These are phyloP conservation scores for Aselliscus stoliczkanus DNA, from an alignment of 2,797 vertebrate genomes.

Conservation along the genomic window DNA sequence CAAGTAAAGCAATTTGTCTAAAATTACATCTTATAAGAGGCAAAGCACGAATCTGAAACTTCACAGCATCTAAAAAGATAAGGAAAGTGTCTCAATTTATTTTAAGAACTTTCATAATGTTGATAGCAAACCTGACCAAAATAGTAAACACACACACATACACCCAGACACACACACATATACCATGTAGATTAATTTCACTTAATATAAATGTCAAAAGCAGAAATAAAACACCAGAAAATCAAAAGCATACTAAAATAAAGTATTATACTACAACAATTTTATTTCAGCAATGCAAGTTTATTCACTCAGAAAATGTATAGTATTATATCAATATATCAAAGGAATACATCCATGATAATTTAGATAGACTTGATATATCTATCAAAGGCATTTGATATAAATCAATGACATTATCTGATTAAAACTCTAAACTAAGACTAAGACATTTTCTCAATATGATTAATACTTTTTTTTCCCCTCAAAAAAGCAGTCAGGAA, in stretches of 20 bases:
- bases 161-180: neutral
- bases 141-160: constrained; percentile 21
- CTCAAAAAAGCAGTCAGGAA: neutral
- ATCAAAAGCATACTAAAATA: neutral
- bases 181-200: neutral
- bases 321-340: neutral
- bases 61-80: constrained; percentile 38
- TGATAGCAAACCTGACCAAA: constrained; percentile 33
- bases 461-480: neutral
- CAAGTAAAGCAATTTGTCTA: neutral
- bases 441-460: constrained; percentile 18
- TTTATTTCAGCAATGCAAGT: neutral
- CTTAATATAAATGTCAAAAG: neutral
- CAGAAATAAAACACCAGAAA: neutral
- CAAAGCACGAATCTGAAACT: constrained; percentile 44
- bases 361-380: neutral
- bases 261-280: neutral
- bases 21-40: constrained; percentile 35
- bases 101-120: constrained; percentile 37
- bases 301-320: neutral
- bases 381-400: neutral
- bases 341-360: neutral
- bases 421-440: constrained; percentile 6
- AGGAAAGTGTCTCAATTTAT: constrained; percentile 31
- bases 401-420: neutral